These are phyloP conservation scores for Diuraphis noxia DNA, from an alignment of 1,140 invertebrate species.

Conservation along the genomic window DNA sequence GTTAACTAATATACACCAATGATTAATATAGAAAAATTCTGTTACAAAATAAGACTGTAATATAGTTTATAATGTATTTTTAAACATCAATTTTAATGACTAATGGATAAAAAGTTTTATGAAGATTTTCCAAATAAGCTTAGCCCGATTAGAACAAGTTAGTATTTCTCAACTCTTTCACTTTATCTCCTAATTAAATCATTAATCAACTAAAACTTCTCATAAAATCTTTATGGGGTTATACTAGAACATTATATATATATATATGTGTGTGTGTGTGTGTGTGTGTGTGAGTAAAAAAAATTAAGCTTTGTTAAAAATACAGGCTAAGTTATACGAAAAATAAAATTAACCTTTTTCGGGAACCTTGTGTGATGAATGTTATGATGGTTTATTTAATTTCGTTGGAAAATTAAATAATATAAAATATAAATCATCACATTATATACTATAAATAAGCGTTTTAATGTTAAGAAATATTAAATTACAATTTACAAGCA, in stretches of 20 bases:
- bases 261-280: too few species aligned
- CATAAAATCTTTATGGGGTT: not conserved
- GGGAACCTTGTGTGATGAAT: not conserved
- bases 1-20: not conserved
- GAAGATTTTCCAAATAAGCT: not conserved
- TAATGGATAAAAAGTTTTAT: not conserved
- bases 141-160: not conserved
- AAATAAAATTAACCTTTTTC: not conserved
- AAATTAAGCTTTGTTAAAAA: not conserved
- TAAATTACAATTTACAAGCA: not conserved
- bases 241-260: not conserved
- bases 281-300: too few species aligned
- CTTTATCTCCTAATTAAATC: not conserved
- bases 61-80: not conserved
- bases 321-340: not conserved
- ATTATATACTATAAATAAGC: not conserved
- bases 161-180: not conserved
- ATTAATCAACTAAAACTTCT: not conserved
- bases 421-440: not conserved
- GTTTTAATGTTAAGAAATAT: not conserved
- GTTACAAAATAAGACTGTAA: not conserved
- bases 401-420: not conserved
- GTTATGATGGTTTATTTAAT: not conserved
- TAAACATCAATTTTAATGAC: not conserved
- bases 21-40: not conserved